These are phyloP conservation scores for Cotesia chilonis DNA, from an alignment of 1,140 invertebrate genomes.

Conservation along the genomic window DNA sequence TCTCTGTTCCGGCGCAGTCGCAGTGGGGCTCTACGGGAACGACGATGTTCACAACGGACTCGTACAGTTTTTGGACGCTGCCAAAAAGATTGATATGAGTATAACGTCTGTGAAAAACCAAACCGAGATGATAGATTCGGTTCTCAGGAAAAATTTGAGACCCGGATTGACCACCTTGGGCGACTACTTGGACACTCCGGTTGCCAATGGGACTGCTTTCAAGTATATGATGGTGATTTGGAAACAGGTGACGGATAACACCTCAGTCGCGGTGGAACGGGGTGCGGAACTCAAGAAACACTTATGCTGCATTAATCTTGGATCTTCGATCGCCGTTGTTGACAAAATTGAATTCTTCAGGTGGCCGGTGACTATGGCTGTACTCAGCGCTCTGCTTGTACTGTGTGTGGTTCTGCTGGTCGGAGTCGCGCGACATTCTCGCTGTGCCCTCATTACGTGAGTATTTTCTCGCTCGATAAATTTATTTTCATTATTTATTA, in stretches of 20 bases:
- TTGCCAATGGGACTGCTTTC: slow-evolving; percentile 77
- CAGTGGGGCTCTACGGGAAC: slow-evolving; percentile 89
- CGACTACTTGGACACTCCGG: slow-evolving; percentile 78
- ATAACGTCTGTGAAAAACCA: slow-evolving; percentile 80
- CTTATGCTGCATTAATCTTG: slow-evolving; percentile 73
- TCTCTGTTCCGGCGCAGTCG: slow-evolving; percentile 81
- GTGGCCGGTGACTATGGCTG: slow-evolving; percentile 82
- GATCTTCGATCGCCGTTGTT: slow-evolving; percentile 60
- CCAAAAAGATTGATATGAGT: slow-evolving; percentile 79
- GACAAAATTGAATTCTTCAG: slow-evolving; percentile 73
- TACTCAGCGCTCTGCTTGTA: slow-evolving; percentile 79
- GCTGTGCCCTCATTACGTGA: slow-evolving; percentile 84
- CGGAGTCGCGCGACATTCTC: slow-evolving; percentile 82
- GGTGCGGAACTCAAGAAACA: slow-evolving; percentile 79
- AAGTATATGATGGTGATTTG: slow-evolving; percentile 72
- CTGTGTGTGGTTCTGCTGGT: slow-evolving; percentile 83
- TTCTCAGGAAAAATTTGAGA: slow-evolving; percentile 73
- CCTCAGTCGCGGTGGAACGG: slow-evolving; percentile 73
- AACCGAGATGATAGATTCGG: slow-evolving; percentile 67
- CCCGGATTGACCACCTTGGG: slow-evolving; percentile 74
- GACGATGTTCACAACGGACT: slow-evolving; percentile 92
- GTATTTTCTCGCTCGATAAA: slow-evolving; percentile 42
- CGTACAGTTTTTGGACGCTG: slow-evolving; percentile 79
- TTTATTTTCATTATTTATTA: background rate
- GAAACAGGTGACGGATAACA: slow-evolving; percentile 75